These are phyloP conservation scores for Micronisus gabar DNA, from an alignment of 2,113 vertebrate species.

Conservation along the genomic window DNA sequence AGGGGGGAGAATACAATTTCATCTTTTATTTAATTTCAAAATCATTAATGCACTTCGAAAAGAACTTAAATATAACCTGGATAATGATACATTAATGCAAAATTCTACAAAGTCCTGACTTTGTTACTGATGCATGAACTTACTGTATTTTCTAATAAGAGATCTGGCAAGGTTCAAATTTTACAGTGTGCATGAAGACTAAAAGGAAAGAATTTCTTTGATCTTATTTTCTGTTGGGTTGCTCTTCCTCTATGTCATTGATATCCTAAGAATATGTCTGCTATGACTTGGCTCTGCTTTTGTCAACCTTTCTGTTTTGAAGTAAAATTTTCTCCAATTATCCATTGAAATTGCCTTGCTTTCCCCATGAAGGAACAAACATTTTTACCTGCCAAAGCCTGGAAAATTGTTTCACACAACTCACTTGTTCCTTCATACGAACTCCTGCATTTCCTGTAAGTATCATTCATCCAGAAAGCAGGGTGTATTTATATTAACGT, in stretches of 20 bases:
- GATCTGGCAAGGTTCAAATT: not conserved
- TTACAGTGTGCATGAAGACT: not conserved
- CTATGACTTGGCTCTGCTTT: not conserved
- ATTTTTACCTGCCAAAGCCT: not conserved
- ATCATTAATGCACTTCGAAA: not conserved
- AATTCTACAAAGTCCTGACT: constrained; percentile 72
- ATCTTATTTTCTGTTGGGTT: not conserved
- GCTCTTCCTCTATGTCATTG: not conserved
- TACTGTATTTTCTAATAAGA: not conserved
- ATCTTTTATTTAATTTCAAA: not conserved
- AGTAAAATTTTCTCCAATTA: not conserved
- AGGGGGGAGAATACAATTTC: not conserved
- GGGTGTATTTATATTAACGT: not conserved
- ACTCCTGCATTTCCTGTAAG: not conserved
- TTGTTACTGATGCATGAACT: not conserved
- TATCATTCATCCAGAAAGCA: not conserved
- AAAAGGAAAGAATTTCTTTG: not conserved
- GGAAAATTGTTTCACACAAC: not conserved
- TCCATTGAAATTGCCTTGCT: not conserved
- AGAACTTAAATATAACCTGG: not conserved
- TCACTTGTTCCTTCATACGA: not conserved
- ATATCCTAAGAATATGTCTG: not conserved
- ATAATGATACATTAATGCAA: constrained; percentile 33
- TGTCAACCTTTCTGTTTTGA: not conserved
- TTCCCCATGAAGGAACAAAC: not conserved